Evolutionary conservation across 2,888 invertebrate genomes (phyloP).

Genomic region (Tachystola acroxantha): DNA sequence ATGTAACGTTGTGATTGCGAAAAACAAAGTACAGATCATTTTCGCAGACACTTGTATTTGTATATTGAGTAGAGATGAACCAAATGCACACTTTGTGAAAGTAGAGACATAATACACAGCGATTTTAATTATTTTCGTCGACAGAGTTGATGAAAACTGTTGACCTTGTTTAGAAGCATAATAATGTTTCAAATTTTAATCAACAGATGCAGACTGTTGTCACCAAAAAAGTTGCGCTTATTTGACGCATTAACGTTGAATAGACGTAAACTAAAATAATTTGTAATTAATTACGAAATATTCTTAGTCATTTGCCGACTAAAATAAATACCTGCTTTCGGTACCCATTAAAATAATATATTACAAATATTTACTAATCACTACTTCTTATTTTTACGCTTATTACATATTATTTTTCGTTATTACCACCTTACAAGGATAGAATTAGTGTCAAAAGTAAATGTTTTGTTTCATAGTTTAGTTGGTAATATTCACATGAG

Average conservation of each 20-base stretch:
- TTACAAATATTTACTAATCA: neutral
- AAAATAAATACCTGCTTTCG: too few relatives aligned
- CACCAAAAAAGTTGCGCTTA: slow-evolving; percentile 66
- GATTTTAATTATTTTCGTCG: slow-evolving; percentile 71
- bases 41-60: slow-evolving; percentile 69
- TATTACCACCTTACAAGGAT: slow-evolving; percentile 1
- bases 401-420: neutral
- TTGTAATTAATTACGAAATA: too few relatives aligned
- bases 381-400: neutral
- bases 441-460: slow-evolving; percentile 2
- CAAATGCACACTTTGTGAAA: slow-evolving; percentile 46
- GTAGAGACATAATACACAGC: slow-evolving; percentile 58
- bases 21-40: slow-evolving; percentile 76
- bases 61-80: slow-evolving; percentile 48
- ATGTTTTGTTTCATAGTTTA: neutral
- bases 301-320: too few relatives aligned
- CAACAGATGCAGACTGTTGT: slow-evolving; percentile 77
- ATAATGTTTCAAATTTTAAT: slow-evolving; percentile 76
- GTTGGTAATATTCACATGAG: slow-evolving; percentile 1
- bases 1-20: slow-evolving; percentile 79
- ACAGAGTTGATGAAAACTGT: slow-evolving; percentile 76
- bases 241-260: slow-evolving; percentile 45
- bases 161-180: slow-evolving; percentile 78
- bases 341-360: too few relatives aligned
- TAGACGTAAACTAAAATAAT: neutral